Percentiles rank a stretch among this genome's conserved stretches.
phyloP scores from a whole-genome alignment of 2,888 invertebrate genomes.

The Himalopsyche kuldschensis region DNA sequence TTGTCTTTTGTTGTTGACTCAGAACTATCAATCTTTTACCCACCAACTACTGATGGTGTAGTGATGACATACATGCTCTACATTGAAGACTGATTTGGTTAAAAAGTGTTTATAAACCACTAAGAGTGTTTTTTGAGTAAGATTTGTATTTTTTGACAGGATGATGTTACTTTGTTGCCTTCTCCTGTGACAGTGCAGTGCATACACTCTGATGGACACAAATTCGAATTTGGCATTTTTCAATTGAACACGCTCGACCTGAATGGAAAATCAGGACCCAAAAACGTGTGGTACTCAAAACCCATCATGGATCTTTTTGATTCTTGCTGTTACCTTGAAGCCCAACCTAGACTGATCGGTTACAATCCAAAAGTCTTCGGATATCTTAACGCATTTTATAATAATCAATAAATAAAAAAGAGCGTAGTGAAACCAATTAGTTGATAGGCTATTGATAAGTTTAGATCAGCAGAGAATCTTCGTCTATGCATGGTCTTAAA shows the following conservation, averaged over 20 bases:
- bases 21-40: too few species aligned
- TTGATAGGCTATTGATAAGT: neutral
- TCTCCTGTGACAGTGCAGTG: conserved; percentile 82
- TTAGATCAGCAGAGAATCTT: neutral
- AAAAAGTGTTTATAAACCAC: too few species aligned
- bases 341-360: conserved; percentile 67
- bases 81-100: too few species aligned
- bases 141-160: conserved; percentile 47
- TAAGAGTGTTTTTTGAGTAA: too few species aligned
- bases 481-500: too few species aligned
- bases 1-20: too few species aligned
- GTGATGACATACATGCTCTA: too few species aligned
- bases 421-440: too few species aligned
- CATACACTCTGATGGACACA: conserved; percentile 76
- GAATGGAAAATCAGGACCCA: conserved; percentile 58
- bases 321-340: conserved; percentile 65
- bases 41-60: too few species aligned
- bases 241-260: conserved; percentile 82
- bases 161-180: conserved; percentile 65
- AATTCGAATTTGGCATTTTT: conserved; percentile 79
- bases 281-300: conserved; percentile 81
- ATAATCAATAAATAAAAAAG: conserved; percentile 61
- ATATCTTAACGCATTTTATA: conserved; percentile 78
- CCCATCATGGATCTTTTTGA: conserved; percentile 67
- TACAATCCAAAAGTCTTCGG: conserved; percentile 81